Evolutionary conservation across 2,797 vertebrate genomes (phyloP), one percentile per base, ranked within the genome.

Genomic region (Halcyon smyrnensis): DNA sequence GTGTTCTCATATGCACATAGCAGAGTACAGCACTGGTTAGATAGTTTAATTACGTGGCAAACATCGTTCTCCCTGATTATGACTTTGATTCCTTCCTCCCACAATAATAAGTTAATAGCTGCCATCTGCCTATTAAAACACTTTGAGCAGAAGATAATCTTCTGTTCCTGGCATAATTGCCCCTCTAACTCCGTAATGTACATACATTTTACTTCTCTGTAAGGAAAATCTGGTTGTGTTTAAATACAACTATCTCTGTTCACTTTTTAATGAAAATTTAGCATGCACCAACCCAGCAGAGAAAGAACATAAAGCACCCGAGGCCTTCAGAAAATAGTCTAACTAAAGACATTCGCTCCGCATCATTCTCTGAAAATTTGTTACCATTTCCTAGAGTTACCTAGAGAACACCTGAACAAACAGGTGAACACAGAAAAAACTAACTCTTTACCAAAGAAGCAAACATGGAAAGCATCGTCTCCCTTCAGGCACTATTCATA

Each of bases 41-140:
- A 51, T 68, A 78, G 71, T 63, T 93, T 80, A 92, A 89, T 85
- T 94, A 83, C 82, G 57, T 5, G 20, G 73, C 89, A 96, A 94
- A 93, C 71, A 95, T 92, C 36, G 62, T 91, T 95, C 75, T 87
- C 48, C 30, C 57, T 12, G 60, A 89, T 94, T 89, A 89, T 75
- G 82, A 96, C 87, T 97, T 93, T 85, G 92, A 96, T 80, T 94
- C 41, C 78, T 93, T 95, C 93, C 92, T 93, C 95, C 95, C 87
- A 96, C 95, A 94, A 68, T 70, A 96, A 84, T 85, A 96, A 93
- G 68, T 75, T 95, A 96, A 96, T 93, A 96, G 90, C 68, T 94
- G 75, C 84, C 65, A 97, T 96, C 89, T 96, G 93, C 75, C 89
- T 93, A 89, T 88, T 95, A 89, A 89, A 96, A 89, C 90, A 96